Conservation (phyloP, 2,113 vertebrate species). For the Heptranchias perlo region DNA sequence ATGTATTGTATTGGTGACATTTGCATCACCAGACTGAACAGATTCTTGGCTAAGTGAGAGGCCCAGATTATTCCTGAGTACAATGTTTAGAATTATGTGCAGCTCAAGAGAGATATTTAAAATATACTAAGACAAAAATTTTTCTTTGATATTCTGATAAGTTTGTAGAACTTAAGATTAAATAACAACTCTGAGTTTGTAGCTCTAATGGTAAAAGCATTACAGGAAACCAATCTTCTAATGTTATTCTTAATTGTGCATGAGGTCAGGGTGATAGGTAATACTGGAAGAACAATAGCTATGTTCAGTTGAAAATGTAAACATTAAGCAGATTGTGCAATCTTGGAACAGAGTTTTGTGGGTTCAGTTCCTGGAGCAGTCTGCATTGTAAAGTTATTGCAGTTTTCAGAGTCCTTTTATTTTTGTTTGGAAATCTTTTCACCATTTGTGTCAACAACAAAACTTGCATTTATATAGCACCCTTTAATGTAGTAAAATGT, state of each 20-base stretch:
- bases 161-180: background rate
- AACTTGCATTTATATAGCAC: too few species aligned
- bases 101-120: background rate
- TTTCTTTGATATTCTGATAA: background rate
- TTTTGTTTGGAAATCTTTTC: too few species aligned
- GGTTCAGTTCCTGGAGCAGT: too few species aligned
- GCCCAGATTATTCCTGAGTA: background rate
- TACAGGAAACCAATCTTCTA: background rate
- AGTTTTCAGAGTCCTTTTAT: too few species aligned
- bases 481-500: too few species aligned
- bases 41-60: background rate
- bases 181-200: background rate
- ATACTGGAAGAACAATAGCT: background rate
- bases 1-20: background rate
- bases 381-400: too few species aligned
- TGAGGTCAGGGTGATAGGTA: background rate
- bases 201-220: background rate
- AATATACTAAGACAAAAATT: background rate
- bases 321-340: too few species aligned
- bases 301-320: too few species aligned
- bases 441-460: too few species aligned
- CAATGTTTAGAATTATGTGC: background rate
- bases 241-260: background rate
- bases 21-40: too few species aligned
- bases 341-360: too few species aligned